A percentile compares a stretch with the other conserved stretches of the same genome.
phyloP scores from a whole-genome alignment of 2,797 vertebrate genomes.

The Falco peregrinus region DNA sequence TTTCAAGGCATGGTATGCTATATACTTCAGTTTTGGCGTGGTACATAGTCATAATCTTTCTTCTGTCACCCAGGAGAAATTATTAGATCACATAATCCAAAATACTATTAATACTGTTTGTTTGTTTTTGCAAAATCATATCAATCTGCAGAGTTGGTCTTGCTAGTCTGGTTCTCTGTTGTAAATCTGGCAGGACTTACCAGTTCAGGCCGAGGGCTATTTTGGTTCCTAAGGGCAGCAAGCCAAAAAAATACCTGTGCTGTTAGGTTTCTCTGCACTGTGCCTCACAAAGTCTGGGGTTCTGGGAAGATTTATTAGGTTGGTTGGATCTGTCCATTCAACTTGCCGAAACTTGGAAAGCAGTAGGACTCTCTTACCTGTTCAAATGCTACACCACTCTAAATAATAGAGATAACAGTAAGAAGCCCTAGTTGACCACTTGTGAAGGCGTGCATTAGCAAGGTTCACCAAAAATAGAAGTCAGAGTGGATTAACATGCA shows the following conservation, averaged over 20 bases:
- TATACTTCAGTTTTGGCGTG: neutral
- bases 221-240: neutral
- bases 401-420: neutral
- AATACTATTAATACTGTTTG: neutral
- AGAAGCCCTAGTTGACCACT: neutral
- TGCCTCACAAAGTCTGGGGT: neutral
- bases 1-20: neutral
- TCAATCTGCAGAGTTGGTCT: neutral
- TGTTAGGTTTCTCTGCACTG: neutral
- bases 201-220: neutral
- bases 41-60: neutral
- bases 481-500: neutral
- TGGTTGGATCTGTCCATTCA: neutral
- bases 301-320: neutral
- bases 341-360: neutral
- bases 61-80: neutral
- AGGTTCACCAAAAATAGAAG: neutral
- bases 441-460: neutral
- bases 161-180: neutral
- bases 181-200: neutral
- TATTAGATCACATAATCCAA: neutral
- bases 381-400: neutral
- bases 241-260: neutral
- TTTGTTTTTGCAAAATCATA: neutral
- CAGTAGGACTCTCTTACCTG: neutral